Percentiles rank a stretch among this genome's conserved stretches.
phyloP scores from a whole-genome alignment of 2,113 vertebrate genomes.

The Lycaon pictus region DNA sequence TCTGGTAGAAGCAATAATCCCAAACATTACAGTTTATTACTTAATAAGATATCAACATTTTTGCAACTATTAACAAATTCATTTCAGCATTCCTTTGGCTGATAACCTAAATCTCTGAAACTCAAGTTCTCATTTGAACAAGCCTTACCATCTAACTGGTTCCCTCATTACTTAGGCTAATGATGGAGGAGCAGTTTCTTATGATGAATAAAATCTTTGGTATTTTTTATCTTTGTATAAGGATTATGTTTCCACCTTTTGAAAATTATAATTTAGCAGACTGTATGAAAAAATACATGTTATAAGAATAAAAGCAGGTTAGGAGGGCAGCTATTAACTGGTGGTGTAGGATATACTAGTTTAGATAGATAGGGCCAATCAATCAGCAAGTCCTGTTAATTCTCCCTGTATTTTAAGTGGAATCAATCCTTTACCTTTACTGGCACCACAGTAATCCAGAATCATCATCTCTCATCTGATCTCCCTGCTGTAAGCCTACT shows the following conservation, averaged over 20 bases:
- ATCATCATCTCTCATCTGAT: neutral
- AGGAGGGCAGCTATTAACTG: neutral
- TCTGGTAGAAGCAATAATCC: neutral
- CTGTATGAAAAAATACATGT: slow-evolving; percentile 2
- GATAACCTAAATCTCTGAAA: slow-evolving; percentile 56
- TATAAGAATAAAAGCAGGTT: slow-evolving; percentile 30
- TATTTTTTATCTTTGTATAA: slow-evolving; percentile 8
- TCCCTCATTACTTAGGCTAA: slow-evolving; percentile 22
- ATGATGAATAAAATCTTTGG: slow-evolving; percentile 36
- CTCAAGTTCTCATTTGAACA: slow-evolving; percentile 43
- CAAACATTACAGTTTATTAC: neutral
- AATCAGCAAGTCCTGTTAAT: neutral
- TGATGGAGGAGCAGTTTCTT: neutral
- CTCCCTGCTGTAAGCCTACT: neutral
- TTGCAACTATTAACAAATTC: slow-evolving; percentile 38
- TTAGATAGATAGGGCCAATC: neutral
- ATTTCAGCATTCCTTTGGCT: slow-evolving; percentile 24
- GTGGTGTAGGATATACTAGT: neutral
- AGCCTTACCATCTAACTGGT: neutral
- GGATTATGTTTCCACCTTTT: neutral
- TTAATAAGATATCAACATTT: neutral
- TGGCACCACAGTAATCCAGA: slow-evolving; percentile 20
- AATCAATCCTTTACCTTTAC: neutral
- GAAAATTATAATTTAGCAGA: slow-evolving; percentile 34
- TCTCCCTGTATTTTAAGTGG: neutral